Base-by-base conservation (phyloP, 2,888 invertebrate species). In the Pyrocoelia pectoralis region DNA sequence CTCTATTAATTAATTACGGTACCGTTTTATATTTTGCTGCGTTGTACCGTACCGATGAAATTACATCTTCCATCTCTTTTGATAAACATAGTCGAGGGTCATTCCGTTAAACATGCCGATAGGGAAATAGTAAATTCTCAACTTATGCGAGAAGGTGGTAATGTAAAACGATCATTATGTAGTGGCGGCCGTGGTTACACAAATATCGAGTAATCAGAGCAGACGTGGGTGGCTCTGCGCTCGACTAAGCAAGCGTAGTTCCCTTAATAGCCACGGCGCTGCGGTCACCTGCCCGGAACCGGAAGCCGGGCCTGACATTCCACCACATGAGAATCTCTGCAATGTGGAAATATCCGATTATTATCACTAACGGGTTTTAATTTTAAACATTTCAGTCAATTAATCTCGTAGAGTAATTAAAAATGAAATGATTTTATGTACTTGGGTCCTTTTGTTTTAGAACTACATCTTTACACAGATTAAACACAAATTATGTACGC, bases 241-340 rank as follows among this genome's bases (percentile, higher is more conserved):
- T 77, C 77, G 76, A 78, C 79, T 77, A 78, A 75, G 79, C 79
- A 79, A 80, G 79, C 80, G 79, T 80, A 75, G 73, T 79, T 80
- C 80, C 80, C 78, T 69, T 70, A 67, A 69, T 68, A 68, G 69
- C 70, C 74, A 70, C 74, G 73, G 70, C 73, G 70, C 73, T 74
- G 76, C 75, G 77, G 77, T 79, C 80, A 80, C 80, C 80, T 81
- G 80, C 72, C 78, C 79, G 80, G 80, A 80, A 80, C 78, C 79
- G 81, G 81, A 81, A 81, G 75, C 79, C 77, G 73, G 77, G 75
- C 77, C 74, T 76, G 77, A 66, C 73, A 73, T 75, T 75, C 74
- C 73, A 71, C 70, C 72, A 72, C 74, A 77, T 77, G 79, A 76
- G 79, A 79, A 79, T 79, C 77, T 76, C 72, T 67, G 63, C 57